Percentiles rank a stretch among this genome's conserved stretches.
Evolutionary conservation across 2,797 vertebrate species (phyloP).

Genomic region (Anguilla marmorata): DNA sequence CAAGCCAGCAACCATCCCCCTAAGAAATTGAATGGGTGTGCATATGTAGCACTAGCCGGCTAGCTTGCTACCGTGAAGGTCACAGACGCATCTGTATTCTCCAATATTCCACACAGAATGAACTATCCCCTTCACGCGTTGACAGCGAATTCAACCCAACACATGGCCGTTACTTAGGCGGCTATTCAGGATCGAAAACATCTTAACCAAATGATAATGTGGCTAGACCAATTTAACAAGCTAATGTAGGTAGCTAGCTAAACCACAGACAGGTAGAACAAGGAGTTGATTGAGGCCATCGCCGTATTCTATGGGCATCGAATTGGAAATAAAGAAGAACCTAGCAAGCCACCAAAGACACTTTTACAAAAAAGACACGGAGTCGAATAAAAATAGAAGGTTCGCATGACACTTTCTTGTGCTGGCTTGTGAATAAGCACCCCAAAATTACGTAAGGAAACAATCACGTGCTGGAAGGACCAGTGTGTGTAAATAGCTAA

Average conservation of each 20-base stretch:
- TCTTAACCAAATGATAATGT: background rate
- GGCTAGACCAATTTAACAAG: background rate
- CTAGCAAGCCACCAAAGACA: background rate
- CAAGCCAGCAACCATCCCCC: background rate
- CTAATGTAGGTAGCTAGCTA: background rate
- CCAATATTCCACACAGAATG: background rate
- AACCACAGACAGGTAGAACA: background rate
- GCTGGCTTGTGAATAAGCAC: background rate
- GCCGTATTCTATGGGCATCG: background rate
- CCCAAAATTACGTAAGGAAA: conserved; percentile 1
- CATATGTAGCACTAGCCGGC: background rate
- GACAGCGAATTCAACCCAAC: too few relatives aligned
- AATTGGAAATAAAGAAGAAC: background rate
- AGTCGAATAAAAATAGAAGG: background rate
- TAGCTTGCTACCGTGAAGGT: conserved; percentile 58
- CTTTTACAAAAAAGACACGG: background rate
- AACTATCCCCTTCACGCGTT: background rate
- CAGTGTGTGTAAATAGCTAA: conserved; percentile 43
- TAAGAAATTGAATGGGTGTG: background rate
- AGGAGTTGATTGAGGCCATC: background rate
- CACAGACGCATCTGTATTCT: conserved; percentile 41
- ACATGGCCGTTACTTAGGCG: too few relatives aligned
- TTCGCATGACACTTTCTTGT: background rate
- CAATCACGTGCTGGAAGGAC: background rate
- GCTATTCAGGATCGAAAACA: background rate